phyloP scores from a whole-genome alignment of 1,140 invertebrate genomes.

The Ganaspis sp. region DNA sequence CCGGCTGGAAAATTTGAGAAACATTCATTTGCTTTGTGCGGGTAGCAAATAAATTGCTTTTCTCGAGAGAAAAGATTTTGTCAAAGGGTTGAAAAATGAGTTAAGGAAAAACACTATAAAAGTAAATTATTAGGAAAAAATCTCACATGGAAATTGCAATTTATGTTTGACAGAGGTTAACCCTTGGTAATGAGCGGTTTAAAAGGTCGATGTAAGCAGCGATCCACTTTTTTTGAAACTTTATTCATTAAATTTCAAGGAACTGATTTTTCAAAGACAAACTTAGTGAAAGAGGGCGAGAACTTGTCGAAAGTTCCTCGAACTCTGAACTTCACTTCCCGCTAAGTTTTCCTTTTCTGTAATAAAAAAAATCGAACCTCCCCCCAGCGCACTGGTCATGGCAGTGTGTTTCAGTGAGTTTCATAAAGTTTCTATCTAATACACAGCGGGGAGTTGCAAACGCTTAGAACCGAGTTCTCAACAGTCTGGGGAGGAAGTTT shows the following conservation, averaged over 20 bases:
- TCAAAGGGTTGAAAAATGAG: no score
- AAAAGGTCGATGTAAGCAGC: neutral
- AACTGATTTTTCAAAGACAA: conserved; percentile 29
- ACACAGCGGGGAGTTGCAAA: conserved; percentile 1
- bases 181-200: neutral
- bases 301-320: conserved; percentile 1
- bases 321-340: conserved; percentile 25
- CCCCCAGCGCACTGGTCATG: neutral
- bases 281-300: conserved; percentile 13
- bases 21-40: no score
- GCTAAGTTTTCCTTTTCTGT: neutral
- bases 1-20: no score
- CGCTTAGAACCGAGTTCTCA: conserved; percentile 21
- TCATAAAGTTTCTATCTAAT: conserved; percentile 30
- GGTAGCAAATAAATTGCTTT: no score
- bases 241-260: conserved; percentile 26
- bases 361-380: conserved; percentile 3
- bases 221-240: conserved; percentile 9
- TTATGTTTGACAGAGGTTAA: neutral
- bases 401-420: conserved; percentile 20
- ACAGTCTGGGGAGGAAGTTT: conserved; percentile 22
- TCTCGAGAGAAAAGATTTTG: no score
- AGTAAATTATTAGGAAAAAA: no score
- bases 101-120: no score
- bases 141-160: neutral